Percentiles rank a stretch among this genome's conserved stretches.
Evolutionary conservation across 2,797 vertebrate species (phyloP).

Genomic region (Cyprinella venusta): DNA sequence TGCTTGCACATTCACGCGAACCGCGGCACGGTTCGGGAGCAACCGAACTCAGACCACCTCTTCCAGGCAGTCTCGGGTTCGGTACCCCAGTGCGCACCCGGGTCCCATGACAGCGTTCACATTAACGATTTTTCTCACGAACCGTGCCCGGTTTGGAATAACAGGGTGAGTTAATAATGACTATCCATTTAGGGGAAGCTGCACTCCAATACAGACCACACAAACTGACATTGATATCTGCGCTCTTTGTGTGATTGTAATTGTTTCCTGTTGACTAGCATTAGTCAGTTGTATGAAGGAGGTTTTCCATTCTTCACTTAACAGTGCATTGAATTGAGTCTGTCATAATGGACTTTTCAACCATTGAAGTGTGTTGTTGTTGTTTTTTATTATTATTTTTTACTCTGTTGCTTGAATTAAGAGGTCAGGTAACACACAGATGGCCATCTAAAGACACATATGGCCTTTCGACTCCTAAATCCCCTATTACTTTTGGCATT

Average conservation of each 20-base stretch:
- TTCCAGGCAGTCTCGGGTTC: too few species aligned
- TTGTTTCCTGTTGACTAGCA: background rate
- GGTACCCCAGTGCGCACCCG: too few species aligned
- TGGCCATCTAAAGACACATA: background rate
- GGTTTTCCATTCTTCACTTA: background rate
- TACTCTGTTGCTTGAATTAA: background rate
- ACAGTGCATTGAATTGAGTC: background rate
- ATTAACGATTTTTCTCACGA: too few species aligned
- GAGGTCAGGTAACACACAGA: background rate
- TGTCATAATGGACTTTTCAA: background rate
- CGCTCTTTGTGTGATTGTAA: background rate
- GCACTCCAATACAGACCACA: background rate
- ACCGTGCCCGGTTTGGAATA: background rate
- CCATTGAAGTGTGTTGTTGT: too few species aligned
- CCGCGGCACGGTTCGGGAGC: too few species aligned
- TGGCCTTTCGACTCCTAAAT: background rate
- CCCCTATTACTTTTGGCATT: slow-evolving; percentile 27
- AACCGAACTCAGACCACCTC: too few species aligned
- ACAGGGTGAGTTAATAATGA: background rate
- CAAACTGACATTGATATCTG: background rate
- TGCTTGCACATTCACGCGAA: too few species aligned
- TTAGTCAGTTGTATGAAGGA: background rate
- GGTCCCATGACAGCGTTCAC: too few species aligned
- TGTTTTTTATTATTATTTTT: background rate
- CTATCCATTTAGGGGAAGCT: background rate